Evolutionary conservation across 2,888 invertebrate genomes (phyloP), one percentile per base, ranked within the genome.

Genomic region (Dynastes maya): DNA sequence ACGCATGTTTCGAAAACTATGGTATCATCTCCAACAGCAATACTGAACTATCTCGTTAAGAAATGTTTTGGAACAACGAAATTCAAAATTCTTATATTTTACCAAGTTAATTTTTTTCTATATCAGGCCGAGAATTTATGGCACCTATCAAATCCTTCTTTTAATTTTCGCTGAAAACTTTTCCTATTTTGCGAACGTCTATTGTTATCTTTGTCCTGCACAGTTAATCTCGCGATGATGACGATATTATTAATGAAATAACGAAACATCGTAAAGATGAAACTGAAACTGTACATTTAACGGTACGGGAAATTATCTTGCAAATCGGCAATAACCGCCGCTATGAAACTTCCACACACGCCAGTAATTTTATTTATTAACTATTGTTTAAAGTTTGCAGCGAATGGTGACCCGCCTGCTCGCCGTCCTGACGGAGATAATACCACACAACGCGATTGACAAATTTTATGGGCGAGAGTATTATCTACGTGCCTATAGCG

Each of bases 281-380:
- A 45, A 45, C 8, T 11, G 45, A 11, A 68, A 68, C 68, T 68
- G 68, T 68, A 51, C 22, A 13, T 49, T 49, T 68, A 68, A 68
- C 68, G 51, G 68, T 68, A 51, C 8, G 27, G 11, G 13, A 27
- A 29, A 68, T 68, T 51, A 68, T 68, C 49, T 11, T 49, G 27
- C 68, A 68, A 68, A 68, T 68, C 29, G 51, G 5, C 51, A 27
- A 16, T 68, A 68, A 68, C 68, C 27, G 49, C 51, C 22, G 22
- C 11, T 49, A 67, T 22, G 11, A 49, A 45, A 45, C 49, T 29
- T 49, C 45, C n/a, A 45, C 11, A 45, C 45, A 45, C 45, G 45
- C 45, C 8, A 49, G 45, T 49, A 49, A 13, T 29, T 49, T 51
- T 40, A 51, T 68, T 29, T 68, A 68, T 68, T 68, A 68, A 45